Percentiles rank a stretch among this genome's conserved stretches.
Conservation (phyloP, 2,113 vertebrate species). For the Diadophis punctatus region DNA sequence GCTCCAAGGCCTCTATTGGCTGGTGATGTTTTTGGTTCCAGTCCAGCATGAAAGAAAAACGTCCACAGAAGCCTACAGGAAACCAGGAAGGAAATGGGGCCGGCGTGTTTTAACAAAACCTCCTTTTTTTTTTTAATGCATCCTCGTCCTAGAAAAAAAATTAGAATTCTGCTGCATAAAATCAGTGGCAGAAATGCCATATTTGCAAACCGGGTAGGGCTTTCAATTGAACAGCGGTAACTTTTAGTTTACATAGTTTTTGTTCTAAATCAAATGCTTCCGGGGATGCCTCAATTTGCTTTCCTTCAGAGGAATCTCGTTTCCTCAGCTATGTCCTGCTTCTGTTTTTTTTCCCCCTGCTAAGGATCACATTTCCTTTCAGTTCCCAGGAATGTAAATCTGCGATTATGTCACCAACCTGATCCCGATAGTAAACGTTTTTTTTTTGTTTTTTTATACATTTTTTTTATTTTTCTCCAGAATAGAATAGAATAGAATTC, state of each 20-base stretch:
- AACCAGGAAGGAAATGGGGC: conserved; percentile 2
- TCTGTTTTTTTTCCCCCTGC: neutral
- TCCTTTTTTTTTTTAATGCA: neutral
- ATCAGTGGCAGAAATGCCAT: conserved; percentile 5
- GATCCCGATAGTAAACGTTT: neutral
- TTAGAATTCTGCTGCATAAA: conserved; percentile 2
- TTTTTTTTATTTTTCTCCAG: no score
- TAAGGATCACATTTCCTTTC: neutral
- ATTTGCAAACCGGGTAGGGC: neutral
- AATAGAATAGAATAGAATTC: no score
- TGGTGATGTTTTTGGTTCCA: neutral
- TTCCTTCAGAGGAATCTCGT: neutral
- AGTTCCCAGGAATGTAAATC: neutral
- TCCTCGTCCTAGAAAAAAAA: neutral
- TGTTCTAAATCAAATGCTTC: neutral
- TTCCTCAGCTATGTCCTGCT: neutral
- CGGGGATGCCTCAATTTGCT: neutral
- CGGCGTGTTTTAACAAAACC: neutral
- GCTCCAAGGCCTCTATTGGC: neutral
- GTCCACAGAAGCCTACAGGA: neutral
- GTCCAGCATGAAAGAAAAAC: neutral
- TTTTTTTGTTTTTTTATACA: no score
- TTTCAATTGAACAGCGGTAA: neutral
- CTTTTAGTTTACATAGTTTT: neutral
- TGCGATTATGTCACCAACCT: neutral